Conservation (phyloP, 1,140 invertebrate genomes). For the Brachionus koreanus region DNA sequence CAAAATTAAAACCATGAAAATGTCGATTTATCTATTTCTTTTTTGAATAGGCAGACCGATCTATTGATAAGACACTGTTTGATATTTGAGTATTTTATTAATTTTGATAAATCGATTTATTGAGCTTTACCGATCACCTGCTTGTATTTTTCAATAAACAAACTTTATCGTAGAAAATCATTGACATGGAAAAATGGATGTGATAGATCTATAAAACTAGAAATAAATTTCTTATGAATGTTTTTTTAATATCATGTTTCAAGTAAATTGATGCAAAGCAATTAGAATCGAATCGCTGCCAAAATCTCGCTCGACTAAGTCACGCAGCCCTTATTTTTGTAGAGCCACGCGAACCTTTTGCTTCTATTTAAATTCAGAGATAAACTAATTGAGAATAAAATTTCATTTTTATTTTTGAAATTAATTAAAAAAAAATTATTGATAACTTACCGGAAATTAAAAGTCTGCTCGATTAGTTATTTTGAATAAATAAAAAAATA, state of each 20-base stretch:
- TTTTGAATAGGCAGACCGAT: background rate
- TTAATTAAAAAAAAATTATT: too few relatives aligned
- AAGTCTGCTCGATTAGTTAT: too few relatives aligned
- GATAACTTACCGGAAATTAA: too few relatives aligned
- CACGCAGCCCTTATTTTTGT: background rate
- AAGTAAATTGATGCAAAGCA: background rate
- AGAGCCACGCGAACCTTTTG: background rate
- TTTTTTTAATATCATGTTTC: conserved; percentile 10
- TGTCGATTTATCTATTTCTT: background rate
- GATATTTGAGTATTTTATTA: background rate
- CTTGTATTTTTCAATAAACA: background rate
- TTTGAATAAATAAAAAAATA: too few relatives aligned
- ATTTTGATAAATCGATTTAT: background rate
- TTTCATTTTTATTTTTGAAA: too few relatives aligned
- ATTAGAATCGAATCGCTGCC: background rate
- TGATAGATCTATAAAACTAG: background rate
- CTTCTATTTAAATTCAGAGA: too few relatives aligned
- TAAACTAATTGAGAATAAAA: too few relatives aligned
- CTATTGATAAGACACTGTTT: background rate
- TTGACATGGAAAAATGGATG: background rate
- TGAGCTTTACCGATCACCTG: background rate
- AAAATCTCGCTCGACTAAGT: background rate
- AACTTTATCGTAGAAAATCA: background rate
- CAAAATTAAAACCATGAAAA: background rate
- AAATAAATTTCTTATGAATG: background rate